Conservation (phyloP, 1,140 invertebrate species). For the Trachymyrmex septentrionalis region DNA sequence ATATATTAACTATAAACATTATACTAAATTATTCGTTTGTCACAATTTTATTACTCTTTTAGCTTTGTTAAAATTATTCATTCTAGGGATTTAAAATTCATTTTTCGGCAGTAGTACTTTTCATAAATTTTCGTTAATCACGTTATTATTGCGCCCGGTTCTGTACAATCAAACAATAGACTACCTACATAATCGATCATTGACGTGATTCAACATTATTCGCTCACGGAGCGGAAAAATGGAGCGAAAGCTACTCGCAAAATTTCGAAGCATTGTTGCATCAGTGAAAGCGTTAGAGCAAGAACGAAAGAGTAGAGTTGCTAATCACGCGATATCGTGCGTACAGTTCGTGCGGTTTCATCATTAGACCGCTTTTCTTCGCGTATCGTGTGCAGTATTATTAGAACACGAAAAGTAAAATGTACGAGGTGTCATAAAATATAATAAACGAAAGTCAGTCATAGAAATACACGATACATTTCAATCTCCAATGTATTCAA, state of each 20-base stretch:
- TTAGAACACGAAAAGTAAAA: slow-evolving; percentile 16
- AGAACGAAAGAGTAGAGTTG: not conserved
- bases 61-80: not conserved
- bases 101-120: not conserved
- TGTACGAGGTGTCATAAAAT: slow-evolving; percentile 16
- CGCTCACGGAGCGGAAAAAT: slow-evolving; percentile 43
- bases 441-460: not conserved
- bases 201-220: slow-evolving; percentile 57
- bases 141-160: not conserved
- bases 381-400: not conserved
- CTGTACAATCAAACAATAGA: slow-evolving; percentile 41
- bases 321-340: slow-evolving; percentile 62
- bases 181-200: slow-evolving; percentile 57
- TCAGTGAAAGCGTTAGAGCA: slow-evolving; percentile 53
- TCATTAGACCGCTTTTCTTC: slow-evolving; percentile 23
- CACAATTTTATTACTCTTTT: not conserved
- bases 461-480: not conserved
- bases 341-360: slow-evolving; percentile 56
- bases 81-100: not conserved
- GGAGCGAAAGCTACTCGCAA: slow-evolving; percentile 57
- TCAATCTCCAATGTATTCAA: not conserved
- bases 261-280: slow-evolving; percentile 63
- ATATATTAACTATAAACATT: not conserved
- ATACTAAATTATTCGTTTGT: not conserved
- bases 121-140: slow-evolving; percentile 20